Evolutionary conservation across 2,113 vertebrate species (phyloP).

Genomic region (Oxyruncus cristatus): DNA sequence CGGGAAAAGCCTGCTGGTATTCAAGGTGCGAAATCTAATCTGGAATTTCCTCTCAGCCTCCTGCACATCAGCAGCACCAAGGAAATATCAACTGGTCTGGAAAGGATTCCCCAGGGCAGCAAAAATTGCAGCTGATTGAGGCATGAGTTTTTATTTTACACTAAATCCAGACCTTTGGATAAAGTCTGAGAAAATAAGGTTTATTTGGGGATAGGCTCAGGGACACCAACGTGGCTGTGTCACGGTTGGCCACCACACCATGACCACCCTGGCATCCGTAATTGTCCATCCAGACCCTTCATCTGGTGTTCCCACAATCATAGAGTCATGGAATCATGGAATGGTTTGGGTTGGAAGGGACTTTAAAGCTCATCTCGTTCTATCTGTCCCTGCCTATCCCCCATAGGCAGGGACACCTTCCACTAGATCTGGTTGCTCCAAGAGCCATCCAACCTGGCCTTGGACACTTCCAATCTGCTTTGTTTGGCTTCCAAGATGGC

Average conservation of each 20-base stretch:
- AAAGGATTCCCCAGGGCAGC: not conserved
- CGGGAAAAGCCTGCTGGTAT: not conserved
- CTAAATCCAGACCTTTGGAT: not conserved
- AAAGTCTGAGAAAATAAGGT: not conserved
- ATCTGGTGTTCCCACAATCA: not conserved
- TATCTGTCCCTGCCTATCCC: too few relatives aligned
- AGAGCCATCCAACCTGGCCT: rapidly evolving
- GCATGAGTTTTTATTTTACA: not conserved
- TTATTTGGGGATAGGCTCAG: not conserved
- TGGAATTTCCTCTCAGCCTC: not conserved
- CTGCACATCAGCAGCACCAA: not conserved
- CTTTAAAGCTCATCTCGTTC: not conserved
- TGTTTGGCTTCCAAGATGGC: not conserved
- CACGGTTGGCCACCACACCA: not conserved
- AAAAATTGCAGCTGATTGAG: not conserved
- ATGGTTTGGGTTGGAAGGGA: not conserved
- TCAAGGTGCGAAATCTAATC: not conserved
- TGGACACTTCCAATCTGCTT: not conserved
- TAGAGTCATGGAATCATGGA: not conserved
- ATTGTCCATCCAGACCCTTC: not conserved
- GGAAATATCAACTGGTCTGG: not conserved
- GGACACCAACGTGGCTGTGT: not conserved
- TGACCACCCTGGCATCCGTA: rapidly evolving
- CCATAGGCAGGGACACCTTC: not conserved
- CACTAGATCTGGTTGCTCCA: not conserved